These are phyloP conservation scores for Cyclophora albipunctata DNA, from an alignment of 2,888 invertebrate genomes.

Conservation along the genomic window DNA sequence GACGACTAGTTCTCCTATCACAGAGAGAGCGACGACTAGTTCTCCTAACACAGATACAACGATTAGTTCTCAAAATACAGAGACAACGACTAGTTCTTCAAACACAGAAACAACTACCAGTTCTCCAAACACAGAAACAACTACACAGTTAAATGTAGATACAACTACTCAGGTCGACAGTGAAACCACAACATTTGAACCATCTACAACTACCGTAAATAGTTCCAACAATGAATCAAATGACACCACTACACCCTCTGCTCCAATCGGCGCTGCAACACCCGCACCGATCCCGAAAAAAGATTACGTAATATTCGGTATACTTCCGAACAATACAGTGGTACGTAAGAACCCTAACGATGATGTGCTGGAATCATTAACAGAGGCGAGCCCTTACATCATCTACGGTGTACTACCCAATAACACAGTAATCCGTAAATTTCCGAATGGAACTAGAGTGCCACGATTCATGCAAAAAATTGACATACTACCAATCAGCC, in stretches of 20 bases:
- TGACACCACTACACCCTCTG: slow-evolving; percentile 35
- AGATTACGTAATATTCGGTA: slow-evolving; percentile 84
- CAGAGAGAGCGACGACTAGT: too few relatives aligned
- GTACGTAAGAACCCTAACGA: slow-evolving; percentile 83
- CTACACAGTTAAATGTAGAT: slow-evolving; percentile 29
- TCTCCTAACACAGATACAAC: too few relatives aligned
- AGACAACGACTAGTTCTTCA: slow-evolving; percentile 1
- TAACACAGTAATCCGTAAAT: slow-evolving; percentile 86
- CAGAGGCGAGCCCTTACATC: slow-evolving; percentile 82
- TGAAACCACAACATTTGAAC: slow-evolving; percentile 26
- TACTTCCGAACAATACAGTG: slow-evolving; percentile 86
- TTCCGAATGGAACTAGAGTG: slow-evolving; percentile 86
- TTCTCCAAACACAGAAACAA: slow-evolving; percentile 20
- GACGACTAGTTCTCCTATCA: slow-evolving; percentile 6
- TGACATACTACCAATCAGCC: slow-evolving; percentile 77
- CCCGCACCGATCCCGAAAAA: slow-evolving; percentile 66
- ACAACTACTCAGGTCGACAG: slow-evolving; percentile 30
- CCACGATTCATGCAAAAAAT: slow-evolving; percentile 78
- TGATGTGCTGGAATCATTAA: slow-evolving; percentile 78
- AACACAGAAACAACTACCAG: slow-evolving; percentile 25
- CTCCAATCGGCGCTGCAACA: slow-evolving; percentile 33
- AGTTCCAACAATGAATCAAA: slow-evolving; percentile 28
- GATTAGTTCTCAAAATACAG: slow-evolving; percentile 2
- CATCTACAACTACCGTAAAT: slow-evolving; percentile 22
- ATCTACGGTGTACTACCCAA: slow-evolving; percentile 85